Evolutionary conservation across 1,140 invertebrate species (phyloP).

Genomic region (Rhizoglyphus robini): DNA sequence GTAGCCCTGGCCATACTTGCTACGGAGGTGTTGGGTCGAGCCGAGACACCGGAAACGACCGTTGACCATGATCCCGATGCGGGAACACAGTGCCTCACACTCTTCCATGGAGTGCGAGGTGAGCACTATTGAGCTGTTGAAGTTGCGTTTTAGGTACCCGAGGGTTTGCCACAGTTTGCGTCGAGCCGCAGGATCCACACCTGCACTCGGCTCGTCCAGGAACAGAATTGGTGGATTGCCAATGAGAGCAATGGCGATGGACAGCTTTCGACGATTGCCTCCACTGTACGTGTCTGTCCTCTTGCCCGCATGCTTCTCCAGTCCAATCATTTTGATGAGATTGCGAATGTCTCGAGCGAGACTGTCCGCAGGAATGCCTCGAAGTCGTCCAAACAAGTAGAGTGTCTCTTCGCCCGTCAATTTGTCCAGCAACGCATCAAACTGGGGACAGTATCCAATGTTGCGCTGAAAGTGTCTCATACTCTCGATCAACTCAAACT

Average conservation of each 20-base stretch:
- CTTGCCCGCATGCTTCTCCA: constrained; percentile 27
- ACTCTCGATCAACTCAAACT: not conserved
- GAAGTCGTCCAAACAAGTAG: constrained; percentile 35
- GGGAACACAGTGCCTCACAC: constrained; percentile 68
- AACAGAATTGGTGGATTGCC: constrained; percentile 32
- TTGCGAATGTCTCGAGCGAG: constrained; percentile 29
- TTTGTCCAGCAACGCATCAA: constrained; percentile 37
- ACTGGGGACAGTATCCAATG: constrained; percentile 41
- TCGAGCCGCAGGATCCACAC: constrained; percentile 37
- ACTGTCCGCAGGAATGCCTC: constrained; percentile 34
- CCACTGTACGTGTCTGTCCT: constrained; percentile 33
- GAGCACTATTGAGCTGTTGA: constrained; percentile 32
- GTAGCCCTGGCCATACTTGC: constrained; percentile 45
- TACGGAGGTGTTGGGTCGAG: constrained; percentile 51
- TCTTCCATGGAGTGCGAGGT: constrained; percentile 64
- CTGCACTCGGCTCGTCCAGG: constrained; percentile 34
- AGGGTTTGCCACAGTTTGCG: constrained; percentile 33
- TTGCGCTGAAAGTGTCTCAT: constrained; percentile 10
- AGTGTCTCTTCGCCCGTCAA: constrained; percentile 36
- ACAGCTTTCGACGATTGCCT: constrained; percentile 45
- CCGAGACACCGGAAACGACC: constrained; percentile 60
- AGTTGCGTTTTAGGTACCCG: constrained; percentile 18
- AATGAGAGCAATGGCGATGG: constrained; percentile 39
- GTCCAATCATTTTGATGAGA: constrained; percentile 27
- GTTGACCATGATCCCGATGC: constrained; percentile 74